Conservation (phyloP, 1,140 invertebrate species). For the Camponotus pennsylvanicus region DNA sequence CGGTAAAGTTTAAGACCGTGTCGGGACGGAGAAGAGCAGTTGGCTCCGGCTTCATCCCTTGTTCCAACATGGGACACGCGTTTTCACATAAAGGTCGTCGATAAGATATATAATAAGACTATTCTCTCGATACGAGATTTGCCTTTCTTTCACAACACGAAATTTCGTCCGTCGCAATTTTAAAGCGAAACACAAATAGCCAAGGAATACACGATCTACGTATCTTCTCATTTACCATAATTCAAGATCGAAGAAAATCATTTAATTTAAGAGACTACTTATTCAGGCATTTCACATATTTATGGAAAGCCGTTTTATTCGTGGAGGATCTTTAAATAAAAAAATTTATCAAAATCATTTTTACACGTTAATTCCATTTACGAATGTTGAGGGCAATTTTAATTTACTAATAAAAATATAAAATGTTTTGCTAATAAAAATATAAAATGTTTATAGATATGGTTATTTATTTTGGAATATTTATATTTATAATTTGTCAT, state of each 20-base stretch:
- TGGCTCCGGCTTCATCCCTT: neutral
- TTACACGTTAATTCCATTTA: neutral
- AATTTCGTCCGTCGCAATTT: neutral
- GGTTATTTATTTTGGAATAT: neutral
- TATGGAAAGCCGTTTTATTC: neutral
- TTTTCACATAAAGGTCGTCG: slow-evolving; percentile 19
- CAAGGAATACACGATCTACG: no score
- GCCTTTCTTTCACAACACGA: neutral
- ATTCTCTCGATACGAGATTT: slow-evolving; percentile 20
- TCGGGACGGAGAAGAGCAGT: neutral
- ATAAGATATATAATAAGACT: slow-evolving; percentile 45
- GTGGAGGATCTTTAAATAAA: neutral
- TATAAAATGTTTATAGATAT: neutral
- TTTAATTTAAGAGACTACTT: slow-evolving; percentile 16
- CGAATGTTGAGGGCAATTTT: neutral
- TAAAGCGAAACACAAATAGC: neutral
- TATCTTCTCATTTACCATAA: neutral
- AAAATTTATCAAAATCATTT: neutral
- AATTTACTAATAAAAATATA: neutral
- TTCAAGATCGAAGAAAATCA: neutral
- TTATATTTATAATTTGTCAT: neutral
- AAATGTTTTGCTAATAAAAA: neutral
- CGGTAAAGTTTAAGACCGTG: slow-evolving; percentile 44
- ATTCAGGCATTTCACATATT: neutral
- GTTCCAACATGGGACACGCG: neutral